phyloP scores from a whole-genome alignment of 2,797 vertebrate genomes.

The Cossypha polioptera region DNA sequence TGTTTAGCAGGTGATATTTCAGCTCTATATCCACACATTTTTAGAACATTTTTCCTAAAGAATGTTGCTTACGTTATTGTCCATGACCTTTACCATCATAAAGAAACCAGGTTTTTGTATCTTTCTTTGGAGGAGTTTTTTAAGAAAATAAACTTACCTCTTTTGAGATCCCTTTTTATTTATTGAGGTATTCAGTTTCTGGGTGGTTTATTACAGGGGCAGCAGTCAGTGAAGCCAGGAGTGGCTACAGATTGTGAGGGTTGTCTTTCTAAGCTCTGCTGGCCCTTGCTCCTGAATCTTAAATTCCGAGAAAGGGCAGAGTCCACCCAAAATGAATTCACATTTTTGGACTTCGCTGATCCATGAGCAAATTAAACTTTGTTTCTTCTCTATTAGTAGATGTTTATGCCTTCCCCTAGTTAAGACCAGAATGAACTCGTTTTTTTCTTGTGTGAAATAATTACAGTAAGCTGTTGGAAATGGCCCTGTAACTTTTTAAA shows the following conservation, averaged over 20 bases:
- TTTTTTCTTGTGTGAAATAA: not conserved
- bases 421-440: not conserved
- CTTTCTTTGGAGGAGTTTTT: not conserved
- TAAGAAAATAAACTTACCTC: constrained; percentile 49
- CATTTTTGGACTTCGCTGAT: constrained; percentile 37
- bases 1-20: not conserved
- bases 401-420: not conserved
- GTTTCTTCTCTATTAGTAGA: constrained; percentile 17
- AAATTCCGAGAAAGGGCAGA: constrained; percentile 2
- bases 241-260: not conserved
- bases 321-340: constrained; percentile 17
- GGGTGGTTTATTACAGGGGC: not conserved
- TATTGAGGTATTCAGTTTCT: not conserved
- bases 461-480: not conserved
- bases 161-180: not conserved
- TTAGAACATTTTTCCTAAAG: not conserved
- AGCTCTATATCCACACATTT: not conserved
- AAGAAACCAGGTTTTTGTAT: not conserved
- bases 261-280: not conserved
- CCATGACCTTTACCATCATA: not conserved
- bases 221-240: not conserved
- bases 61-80: not conserved
- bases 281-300: not conserved
- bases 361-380: constrained; percentile 66
- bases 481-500: accelerated